Percentiles rank a stretch among this genome's conserved stretches.
These are phyloP conservation scores for Drosophila willistoni DNA, from an alignment of 1,140 invertebrate genomes.

Conservation along the genomic window DNA sequence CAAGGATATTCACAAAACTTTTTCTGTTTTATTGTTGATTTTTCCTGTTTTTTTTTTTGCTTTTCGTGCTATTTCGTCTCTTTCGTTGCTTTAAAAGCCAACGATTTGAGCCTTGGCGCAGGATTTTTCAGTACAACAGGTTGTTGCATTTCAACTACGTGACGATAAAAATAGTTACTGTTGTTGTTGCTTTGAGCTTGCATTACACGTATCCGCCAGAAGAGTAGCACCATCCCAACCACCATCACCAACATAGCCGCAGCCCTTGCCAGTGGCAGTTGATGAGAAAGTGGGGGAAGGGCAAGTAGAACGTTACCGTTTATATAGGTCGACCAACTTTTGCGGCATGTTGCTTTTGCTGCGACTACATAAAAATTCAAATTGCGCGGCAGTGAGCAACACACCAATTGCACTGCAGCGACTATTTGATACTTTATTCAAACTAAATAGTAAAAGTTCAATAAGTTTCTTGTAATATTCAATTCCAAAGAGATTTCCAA, in stretches of 20 bases:
- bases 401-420: slow-evolving; percentile 9
- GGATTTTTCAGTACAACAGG: slow-evolving; percentile 71
- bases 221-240: slow-evolving; percentile 3
- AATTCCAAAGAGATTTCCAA: neutral
- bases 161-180: slow-evolving; percentile 71
- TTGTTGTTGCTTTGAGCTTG: slow-evolving; percentile 67
- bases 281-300: slow-evolving; percentile 6
- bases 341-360: slow-evolving; percentile 61
- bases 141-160: slow-evolving; percentile 78
- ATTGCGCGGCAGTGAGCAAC: slow-evolving; percentile 64
- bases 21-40: slow-evolving; percentile 7
- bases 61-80: neutral
- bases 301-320: slow-evolving; percentile 54
- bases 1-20: slow-evolving; percentile 29
- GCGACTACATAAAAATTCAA: slow-evolving; percentile 76
- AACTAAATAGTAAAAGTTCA: neutral
- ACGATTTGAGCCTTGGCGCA: slow-evolving; percentile 27
- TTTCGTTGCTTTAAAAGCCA: neutral
- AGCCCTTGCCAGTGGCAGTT: slow-evolving; percentile 3
- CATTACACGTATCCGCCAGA: slow-evolving; percentile 73
- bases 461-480: neutral
- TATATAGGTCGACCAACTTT: slow-evolving; percentile 82
- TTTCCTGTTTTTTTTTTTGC: slow-evolving; percentile 6
- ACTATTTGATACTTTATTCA: slow-evolving; percentile 20
- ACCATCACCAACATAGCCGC: slow-evolving; percentile 5